These are phyloP conservation scores for Zaprionus nigranus DNA, from an alignment of 1,140 invertebrate genomes.

Conservation along the genomic window DNA sequence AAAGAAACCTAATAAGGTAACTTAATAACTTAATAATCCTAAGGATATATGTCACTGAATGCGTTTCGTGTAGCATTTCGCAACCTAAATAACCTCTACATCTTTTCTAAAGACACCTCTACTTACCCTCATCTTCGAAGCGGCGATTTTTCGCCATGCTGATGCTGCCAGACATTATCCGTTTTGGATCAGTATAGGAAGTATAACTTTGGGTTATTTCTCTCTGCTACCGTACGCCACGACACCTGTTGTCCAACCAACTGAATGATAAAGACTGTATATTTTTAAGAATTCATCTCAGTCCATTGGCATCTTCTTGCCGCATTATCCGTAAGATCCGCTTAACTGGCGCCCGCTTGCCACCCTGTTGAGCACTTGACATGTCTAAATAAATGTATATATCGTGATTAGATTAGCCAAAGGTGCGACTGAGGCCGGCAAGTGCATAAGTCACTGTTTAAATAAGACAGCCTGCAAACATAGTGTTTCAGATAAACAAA, in stretches of 20 bases:
- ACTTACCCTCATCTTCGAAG: slow-evolving; percentile 65
- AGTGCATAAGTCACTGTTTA: slow-evolving; percentile 10
- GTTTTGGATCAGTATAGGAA: not conserved
- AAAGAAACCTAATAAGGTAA: no score
- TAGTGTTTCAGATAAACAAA: not conserved
- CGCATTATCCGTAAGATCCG: not conserved
- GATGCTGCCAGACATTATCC: slow-evolving; percentile 19
- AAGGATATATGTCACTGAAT: not conserved
- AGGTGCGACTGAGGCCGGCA: slow-evolving; percentile 11
- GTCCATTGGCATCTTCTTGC: slow-evolving; percentile 1
- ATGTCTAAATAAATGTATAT: slow-evolving; percentile 14
- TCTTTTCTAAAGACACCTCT: not conserved
- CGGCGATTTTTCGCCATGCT: slow-evolving; percentile 66
- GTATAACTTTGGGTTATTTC: not conserved
- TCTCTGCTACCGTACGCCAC: slow-evolving; percentile 7
- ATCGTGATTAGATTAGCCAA: slow-evolving; percentile 32
- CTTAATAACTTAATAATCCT: no score
- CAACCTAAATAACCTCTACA: not conserved
- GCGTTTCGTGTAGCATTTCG: not conserved
- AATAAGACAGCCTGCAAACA: not conserved
- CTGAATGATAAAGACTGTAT: slow-evolving; percentile 5
- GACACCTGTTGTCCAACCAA: slow-evolving; percentile 16
- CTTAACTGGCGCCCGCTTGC: not conserved
- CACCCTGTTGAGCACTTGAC: not conserved
- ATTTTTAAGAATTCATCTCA: not conserved